phyloP scores from a whole-genome alignment of 2,888 invertebrate species.

The Xanthostigma xanthostigma region DNA sequence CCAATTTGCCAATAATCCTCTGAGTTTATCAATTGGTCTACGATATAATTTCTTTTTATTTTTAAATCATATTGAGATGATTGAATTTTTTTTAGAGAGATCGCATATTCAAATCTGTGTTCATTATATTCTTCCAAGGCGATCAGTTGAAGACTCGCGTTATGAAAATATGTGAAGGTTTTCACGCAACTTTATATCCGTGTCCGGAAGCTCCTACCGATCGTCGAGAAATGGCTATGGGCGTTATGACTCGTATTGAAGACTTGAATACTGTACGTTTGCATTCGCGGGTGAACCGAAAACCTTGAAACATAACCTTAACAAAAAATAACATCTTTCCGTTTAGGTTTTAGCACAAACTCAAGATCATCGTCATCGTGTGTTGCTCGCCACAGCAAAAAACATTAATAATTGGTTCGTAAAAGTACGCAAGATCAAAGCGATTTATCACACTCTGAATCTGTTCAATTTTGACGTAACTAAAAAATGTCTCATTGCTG shows the following conservation, averaged over 20 bases:
- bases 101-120: constrained; percentile 92
- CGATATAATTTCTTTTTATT: too few relatives aligned
- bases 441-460: constrained; percentile 95
- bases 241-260: constrained; percentile 96
- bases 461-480: constrained; percentile 99
- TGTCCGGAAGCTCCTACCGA: constrained; percentile 96
- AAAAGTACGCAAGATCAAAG: constrained; percentile 97
- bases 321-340: neutral
- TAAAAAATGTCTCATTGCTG: constrained; percentile 96
- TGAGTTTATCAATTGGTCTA: too few relatives aligned
- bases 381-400: constrained; percentile 93
- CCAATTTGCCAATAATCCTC: too few relatives aligned
- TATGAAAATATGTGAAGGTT: constrained; percentile 98
- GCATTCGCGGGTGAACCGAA: neutral
- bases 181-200: constrained; percentile 94
- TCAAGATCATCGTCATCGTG: constrained; percentile 94
- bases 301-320: neutral
- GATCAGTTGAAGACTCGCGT: constrained; percentile 94
- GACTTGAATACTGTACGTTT: constrained; percentile 72
- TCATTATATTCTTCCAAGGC: constrained; percentile 95
- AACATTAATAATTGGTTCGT: constrained; percentile 98
- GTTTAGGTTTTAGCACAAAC: constrained; percentile 87
- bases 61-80: too few relatives aligned
- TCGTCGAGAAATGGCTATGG: constrained; percentile 94
- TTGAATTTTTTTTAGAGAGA: constrained; percentile 52